Base-by-base conservation (phyloP, 2,113 vertebrate genomes). In the Pleuronectes platessa region DNA sequence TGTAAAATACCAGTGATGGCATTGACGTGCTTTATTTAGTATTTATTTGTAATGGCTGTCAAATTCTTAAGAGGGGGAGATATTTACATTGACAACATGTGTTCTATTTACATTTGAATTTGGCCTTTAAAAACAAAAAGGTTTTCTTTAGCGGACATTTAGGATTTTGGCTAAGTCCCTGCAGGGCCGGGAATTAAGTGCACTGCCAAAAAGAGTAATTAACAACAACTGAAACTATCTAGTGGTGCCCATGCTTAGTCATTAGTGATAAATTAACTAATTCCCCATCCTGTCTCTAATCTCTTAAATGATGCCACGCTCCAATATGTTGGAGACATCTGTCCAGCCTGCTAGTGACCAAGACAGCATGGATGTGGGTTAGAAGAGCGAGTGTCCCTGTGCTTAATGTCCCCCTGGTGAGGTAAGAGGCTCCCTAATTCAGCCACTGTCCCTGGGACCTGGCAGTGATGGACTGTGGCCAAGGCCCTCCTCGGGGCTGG, bases 381-480 rank as follows among this genome's bases (percentile, higher is more conserved):
- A 76, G 86, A 88, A 74, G 72, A 85, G 71, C 55, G 26, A 80
- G 71, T 60, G 68, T 59, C 65, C 35, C 54, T 23, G 42, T 71
- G 21, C 20, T 79, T 75, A 79, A 70, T 63, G 67, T 63, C 56
- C 75, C 21, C 66, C 76, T 24, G 58, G 60, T 68, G 79, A 75
- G 62, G 71, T 45, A 31, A 58, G 59, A 80, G 45, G 71, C 61
- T 71, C 61, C 74, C 74, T 81, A 65, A 82, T 74, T 86, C 85
- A 73, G 71, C 64, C 55, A 11, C 79, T 79, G 75, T 87, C 80
- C 78, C 80, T 72, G 72, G 54, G 74, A 74, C 51, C 27, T 68
- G 72, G 74, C 71, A 67, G 74, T 91, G 84, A 92, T 84, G 63
- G 83, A 92, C 79, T 72, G 20, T 15, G 18, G 61, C 76, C 54